Evolutionary conservation across 2,888 invertebrate genomes (phyloP).

Genomic region (Drosophila falleni): DNA sequence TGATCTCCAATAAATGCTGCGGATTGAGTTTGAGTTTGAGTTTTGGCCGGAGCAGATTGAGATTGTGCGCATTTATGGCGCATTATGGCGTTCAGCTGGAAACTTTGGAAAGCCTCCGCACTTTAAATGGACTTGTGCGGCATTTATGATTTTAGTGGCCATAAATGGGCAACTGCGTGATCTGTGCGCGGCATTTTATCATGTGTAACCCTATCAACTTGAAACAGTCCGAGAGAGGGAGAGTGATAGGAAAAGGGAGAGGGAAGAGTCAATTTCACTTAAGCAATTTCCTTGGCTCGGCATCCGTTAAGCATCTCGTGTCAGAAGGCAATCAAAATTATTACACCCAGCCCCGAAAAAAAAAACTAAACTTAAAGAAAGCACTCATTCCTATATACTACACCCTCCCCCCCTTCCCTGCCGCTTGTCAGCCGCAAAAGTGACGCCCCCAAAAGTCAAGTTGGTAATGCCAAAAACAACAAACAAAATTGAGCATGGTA

Average conservation of each 20-base stretch:
- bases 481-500: slow-evolving; percentile 6
- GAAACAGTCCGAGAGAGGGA: neutral
- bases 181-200: slow-evolving; percentile 47
- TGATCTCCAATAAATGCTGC: slow-evolving; percentile 39
- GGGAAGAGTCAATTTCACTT: slow-evolving; percentile 55
- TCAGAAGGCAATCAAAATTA: slow-evolving; percentile 77
- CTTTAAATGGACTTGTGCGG: slow-evolving; percentile 45
- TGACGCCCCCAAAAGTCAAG: slow-evolving; percentile 53
- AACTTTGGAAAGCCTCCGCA: slow-evolving; percentile 36
- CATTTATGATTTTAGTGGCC: slow-evolving; percentile 55
- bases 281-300: slow-evolving; percentile 55
- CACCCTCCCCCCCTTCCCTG: neutral
- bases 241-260: neutral
- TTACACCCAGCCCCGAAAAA: slow-evolving; percentile 55
- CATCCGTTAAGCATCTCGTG: slow-evolving; percentile 71
- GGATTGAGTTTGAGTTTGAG: slow-evolving; percentile 36
- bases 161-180: slow-evolving; percentile 51
- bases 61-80: slow-evolving; percentile 61
- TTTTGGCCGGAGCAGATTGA: slow-evolving; percentile 34
- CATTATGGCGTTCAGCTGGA: slow-evolving; percentile 36
- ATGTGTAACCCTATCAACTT: slow-evolving; percentile 37
- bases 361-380: slow-evolving; percentile 15
- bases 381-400: neutral
- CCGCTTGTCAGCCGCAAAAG: slow-evolving; percentile 26
- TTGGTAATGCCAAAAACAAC: slow-evolving; percentile 27